Base-by-base conservation (phyloP, 2,113 vertebrate species). In the Trachemys scripta region DNA sequence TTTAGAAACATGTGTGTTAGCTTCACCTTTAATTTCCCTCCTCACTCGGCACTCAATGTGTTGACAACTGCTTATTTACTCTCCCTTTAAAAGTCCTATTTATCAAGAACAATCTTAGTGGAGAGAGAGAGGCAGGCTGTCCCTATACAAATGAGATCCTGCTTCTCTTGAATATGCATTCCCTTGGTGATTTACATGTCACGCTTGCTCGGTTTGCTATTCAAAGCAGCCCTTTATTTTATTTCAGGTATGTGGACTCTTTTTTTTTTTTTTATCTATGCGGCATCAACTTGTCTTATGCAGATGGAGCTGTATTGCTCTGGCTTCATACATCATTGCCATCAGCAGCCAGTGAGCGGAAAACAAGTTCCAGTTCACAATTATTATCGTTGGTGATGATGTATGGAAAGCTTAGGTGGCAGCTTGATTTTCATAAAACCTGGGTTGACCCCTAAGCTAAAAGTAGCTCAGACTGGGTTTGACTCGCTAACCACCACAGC, bases 361-460 rank as follows among this genome's bases (percentile, higher is more conserved):
- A 96, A 91, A 83, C 76, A 93, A 89, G 65, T 20, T 90, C 11
- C 81, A 87, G 78, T 56, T 82, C 80, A 53, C 89, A 56, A 35
- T 89, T 31, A 82, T 90, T 78, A 80, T 88, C 8, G 75, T 85
- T 65, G 62, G 17, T 88, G 79, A 5, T 85, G 88, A 87, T 3
- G 1, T 38, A 51, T 59, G 79, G 90, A 80, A 96, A 83, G 24
- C 88, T 86, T 80, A 50, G 89, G 51, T 57, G 84, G 56, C 42
- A 87, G 65, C 80, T 94, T 95, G 54, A 82, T 96, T 96, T 93
- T 91, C 80, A 51, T 85, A 95, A n/a, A 54, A 85, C 42, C 24
- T 0, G 1, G 49, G 76, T 92, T 96, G 56, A 95, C 87, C 84
- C 80, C 62, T 90, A 65, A 42, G 84, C 76, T 25, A 76, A 89